A percentile compares a stretch with the other conserved stretches of the same genome.
Evolutionary conservation across 2,113 vertebrate species (phyloP).

Genomic region (Desmodus rotundus): DNA sequence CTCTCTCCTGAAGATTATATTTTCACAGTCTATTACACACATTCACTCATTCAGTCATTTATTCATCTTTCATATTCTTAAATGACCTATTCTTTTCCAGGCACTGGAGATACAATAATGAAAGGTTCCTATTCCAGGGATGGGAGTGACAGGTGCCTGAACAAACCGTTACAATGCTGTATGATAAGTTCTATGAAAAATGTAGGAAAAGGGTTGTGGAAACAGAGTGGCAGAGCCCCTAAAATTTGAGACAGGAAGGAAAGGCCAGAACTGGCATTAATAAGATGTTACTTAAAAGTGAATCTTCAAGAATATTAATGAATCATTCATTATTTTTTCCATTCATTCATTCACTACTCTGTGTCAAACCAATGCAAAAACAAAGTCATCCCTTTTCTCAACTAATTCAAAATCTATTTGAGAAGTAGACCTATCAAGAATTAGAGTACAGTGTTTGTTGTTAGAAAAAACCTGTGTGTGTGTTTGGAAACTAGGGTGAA

Average conservation of each 20-base stretch:
- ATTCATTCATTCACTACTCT: background rate
- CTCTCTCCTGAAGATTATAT: background rate
- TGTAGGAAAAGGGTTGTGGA: background rate
- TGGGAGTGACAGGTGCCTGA: background rate
- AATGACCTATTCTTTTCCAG: background rate
- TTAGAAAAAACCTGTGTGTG: background rate
- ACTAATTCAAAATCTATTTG: background rate
- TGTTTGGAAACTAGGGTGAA: background rate
- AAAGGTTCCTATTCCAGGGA: background rate
- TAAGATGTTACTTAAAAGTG: background rate
- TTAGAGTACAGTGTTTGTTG: background rate
- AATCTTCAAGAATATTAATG: background rate
- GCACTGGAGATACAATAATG: background rate
- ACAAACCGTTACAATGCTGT: background rate
- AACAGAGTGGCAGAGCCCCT: background rate
- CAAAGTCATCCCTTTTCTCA: background rate
- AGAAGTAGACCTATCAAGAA: background rate
- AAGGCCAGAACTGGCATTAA: background rate
- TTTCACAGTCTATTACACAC: background rate
- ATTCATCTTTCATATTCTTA: background rate
- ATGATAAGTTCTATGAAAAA: background rate
- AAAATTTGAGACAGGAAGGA: background rate
- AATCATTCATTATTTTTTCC: background rate
- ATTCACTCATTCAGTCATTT: background rate
- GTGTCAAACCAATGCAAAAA: background rate